Evolutionary conservation across 2,113 vertebrate species (phyloP).

Genomic region (Rhegmatorhina hoffmannsi): DNA sequence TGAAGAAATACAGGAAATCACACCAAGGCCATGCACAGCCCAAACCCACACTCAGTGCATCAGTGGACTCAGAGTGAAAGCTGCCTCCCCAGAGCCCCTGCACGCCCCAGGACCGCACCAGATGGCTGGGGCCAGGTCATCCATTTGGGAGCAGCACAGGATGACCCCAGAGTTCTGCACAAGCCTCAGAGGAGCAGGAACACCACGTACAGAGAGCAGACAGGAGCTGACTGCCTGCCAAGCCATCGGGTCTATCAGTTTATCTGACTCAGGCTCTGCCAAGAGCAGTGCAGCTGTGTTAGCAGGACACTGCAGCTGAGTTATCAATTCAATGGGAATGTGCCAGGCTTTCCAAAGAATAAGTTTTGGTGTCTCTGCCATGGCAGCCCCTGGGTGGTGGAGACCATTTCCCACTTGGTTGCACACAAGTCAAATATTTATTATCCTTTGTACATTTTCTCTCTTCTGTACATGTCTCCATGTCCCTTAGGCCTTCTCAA

Average conservation of each 20-base stretch:
- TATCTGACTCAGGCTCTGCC: background rate
- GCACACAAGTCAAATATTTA: background rate
- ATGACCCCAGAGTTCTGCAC: background rate
- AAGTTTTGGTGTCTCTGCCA: background rate
- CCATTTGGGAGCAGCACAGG: background rate
- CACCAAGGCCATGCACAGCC: background rate
- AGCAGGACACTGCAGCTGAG: background rate
- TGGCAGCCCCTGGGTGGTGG: background rate
- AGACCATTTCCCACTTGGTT: background rate
- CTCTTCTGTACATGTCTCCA: background rate
- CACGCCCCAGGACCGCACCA: background rate
- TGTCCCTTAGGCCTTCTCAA: background rate
- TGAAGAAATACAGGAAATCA: background rate
- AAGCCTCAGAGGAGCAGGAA: background rate
- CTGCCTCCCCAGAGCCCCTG: background rate
- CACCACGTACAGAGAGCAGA: fast-evolving
- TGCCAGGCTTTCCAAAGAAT: slow-evolving; percentile 7
- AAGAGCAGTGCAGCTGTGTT: background rate
- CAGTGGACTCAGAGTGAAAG: background rate
- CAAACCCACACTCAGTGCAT: background rate
- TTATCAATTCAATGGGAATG: background rate
- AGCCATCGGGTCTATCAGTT: background rate
- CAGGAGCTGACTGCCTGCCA: background rate
- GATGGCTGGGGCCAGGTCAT: background rate
- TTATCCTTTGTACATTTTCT: background rate